Base-by-base conservation (phyloP, 2,797 vertebrate genomes). In the Coluber constrictor region DNA sequence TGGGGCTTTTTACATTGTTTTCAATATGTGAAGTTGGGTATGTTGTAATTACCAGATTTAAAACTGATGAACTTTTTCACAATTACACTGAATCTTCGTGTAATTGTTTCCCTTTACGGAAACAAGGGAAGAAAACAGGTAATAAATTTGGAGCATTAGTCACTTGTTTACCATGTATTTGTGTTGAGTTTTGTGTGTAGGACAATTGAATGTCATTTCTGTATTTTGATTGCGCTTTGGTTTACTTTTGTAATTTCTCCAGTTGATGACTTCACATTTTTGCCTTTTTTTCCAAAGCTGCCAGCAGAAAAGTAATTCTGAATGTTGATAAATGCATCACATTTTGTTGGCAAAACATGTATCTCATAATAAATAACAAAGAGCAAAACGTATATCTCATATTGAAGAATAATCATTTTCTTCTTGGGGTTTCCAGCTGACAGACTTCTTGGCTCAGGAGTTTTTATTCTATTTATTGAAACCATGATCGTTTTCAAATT, bases 161-260 rank as follows among this genome's bases (percentile, higher is more conserved):
- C 37, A 47, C 23, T 12, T 25, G 43, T 83, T 83, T 83, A 66
- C 29, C n/a, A 37, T 37, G 43, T 29, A n/a, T 83, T 60, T 91
- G 56, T 87, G 47, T 54, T 32, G 18, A 70, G n/a, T 15, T 74
- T 7, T 91, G 9, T 94, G 11, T 86, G 86, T 92, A 90, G 89
- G 92, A 90, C 94, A 95, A 5, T 90, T 94, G 90, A 90, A 51
- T 95, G 87, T 61, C 43, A 57, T 94, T 86, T 92, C 90, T 25
- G 79, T 92, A 87, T 90, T 96, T 92, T 91, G 90, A 90, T 94
- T 94, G 56, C 27, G 63, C 90, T 95, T 97, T 47, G 96, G 90
- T 93, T 96, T 96, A 57, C 92, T 95, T 95, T 94, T 89, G 55
- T 92, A 57, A 94, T 95, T 96, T 95, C 55, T 83, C 92, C 92